Evolutionary conservation across 2,888 invertebrate species (phyloP), one percentile per base, ranked within the genome.

Genomic region (Liodrosophila aerea): DNA sequence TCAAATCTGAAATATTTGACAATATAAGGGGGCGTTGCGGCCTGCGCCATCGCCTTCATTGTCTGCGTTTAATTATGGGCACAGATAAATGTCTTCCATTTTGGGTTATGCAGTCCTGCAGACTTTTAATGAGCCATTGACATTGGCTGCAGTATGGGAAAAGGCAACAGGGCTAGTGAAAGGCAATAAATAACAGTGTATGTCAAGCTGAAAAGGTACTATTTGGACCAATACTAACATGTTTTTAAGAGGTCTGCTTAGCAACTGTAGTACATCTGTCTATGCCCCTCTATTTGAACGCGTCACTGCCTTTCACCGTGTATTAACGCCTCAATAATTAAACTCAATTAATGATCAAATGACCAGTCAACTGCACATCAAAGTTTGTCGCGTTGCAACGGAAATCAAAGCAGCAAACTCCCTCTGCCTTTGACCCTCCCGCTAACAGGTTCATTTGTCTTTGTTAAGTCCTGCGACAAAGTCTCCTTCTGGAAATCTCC

Each of bases 371-470:
- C 64, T 76, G 73, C 69, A 63, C 67, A 64, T 64, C 64, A 73
- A 65, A 62, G 58, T 51, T 22, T 60, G 54, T 66, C 40, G 62
- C 51, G 44, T 33, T 73, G 72, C 72, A 73, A 63, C 59, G 43
- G 16, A 18, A 73, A 70, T 78, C 72, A 67, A 77, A 63, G 60
- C 40, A 44, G 43, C 51, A 56, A 34, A 30, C 12, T 27, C 34
- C 1, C 13, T 15, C 30, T 30, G 27, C 41, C 18, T 12, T 16
- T n/a, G 36, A 40, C 50, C 41, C 52, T 58, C 41, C 60, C 47
- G 71, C 71, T 75, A 82, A 81, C 74, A 76, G 73, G 80, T 81
- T 74, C 80, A 81, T 81, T 81, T 85, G 81, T 81, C 81, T 82
- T 74, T 64, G 73, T 76, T 81, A 76, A 81, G 83, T 64, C 66